Base-by-base conservation (phyloP, 2,113 vertebrate species). In the Sarotherodon lohbergeri region DNA sequence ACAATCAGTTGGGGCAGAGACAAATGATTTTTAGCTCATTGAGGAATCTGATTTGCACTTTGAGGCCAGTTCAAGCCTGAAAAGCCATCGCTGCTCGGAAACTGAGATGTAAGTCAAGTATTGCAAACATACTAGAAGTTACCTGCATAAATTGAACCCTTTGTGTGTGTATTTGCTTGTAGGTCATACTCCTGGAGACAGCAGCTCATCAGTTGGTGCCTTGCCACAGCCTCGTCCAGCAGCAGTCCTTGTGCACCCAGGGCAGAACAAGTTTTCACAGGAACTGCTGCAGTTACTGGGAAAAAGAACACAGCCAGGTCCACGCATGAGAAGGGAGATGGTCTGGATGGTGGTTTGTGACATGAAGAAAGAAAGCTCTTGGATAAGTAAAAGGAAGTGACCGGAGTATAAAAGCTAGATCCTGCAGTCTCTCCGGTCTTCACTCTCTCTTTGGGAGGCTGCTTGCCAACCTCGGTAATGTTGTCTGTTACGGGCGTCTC, bases 31-130 rank as follows among this genome's bases (percentile, higher is more conserved):
- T 14, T 36, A 71, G 48, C 88, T 86, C 19, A 81, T 52, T 50
- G 63, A 81, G 7, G 90, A 93, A 12, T 39, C 36, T 1, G 63
- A 90, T 80, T 83, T 92, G 81, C 50, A 92, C 63, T 3, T 85
- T 91, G 19, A 91, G 88, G 80, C 90, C 90, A 71, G 22, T 93
- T 87, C 89, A 92, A 90, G 88, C 84, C 80, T 1, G 68, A 79
- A 91, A 91, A 68, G 27, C 81, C 14, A 17, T 91, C 88, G 54
- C 90, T 90, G 84, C 79, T 59, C 92, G 80, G 86, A 90, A 92
- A 19, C 32, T 48, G 13, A 92, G 54, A 86, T 91, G 90, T 80
- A 91, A 86, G 84, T 81, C 3, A 86, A 54, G 52, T 66, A 9
- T 24, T 32, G 5, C 43, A 13, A 10, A 34, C 7, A 34, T 13